Evolutionary conservation across 2,888 invertebrate genomes (phyloP).

Genomic region (Melitaea athalia): DNA sequence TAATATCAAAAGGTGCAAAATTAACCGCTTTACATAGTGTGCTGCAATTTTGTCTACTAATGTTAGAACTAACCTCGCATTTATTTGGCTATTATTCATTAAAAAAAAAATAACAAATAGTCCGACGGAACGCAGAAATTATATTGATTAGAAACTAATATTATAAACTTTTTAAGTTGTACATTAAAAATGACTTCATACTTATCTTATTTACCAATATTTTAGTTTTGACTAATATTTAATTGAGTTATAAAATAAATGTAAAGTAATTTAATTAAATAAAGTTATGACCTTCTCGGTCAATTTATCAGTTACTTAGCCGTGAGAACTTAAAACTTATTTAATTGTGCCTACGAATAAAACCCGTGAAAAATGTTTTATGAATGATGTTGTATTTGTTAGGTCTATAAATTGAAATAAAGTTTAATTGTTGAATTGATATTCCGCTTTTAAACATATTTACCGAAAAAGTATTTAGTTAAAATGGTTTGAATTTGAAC

Average conservation of each 20-base stretch:
- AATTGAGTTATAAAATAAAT: not conserved
- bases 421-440: not conserved
- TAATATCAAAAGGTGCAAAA: slow-evolving; percentile 4
- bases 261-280: not conserved
- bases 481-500: not conserved
- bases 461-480: not conserved
- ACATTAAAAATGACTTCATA: not conserved
- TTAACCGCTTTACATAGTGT: slow-evolving; percentile 9
- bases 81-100: not conserved
- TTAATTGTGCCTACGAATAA: not conserved
- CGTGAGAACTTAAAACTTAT: slow-evolving; percentile 9
- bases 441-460: not conserved
- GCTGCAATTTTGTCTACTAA: slow-evolving; percentile 8
- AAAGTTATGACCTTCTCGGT: slow-evolving; percentile 7
- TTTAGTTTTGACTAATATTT: too few species aligned
- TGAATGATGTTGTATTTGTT: not conserved
- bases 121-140: too few species aligned
- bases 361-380: not conserved
- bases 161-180: not conserved
- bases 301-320: not conserved
- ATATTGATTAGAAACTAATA: too few species aligned
- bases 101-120: too few species aligned
- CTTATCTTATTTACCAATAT: not conserved
- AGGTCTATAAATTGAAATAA: not conserved
- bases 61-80: slow-evolving; percentile 5